These are phyloP conservation scores for Trichopoda pennipes DNA, from an alignment of 2,888 invertebrate species.

Conservation along the genomic window DNA sequence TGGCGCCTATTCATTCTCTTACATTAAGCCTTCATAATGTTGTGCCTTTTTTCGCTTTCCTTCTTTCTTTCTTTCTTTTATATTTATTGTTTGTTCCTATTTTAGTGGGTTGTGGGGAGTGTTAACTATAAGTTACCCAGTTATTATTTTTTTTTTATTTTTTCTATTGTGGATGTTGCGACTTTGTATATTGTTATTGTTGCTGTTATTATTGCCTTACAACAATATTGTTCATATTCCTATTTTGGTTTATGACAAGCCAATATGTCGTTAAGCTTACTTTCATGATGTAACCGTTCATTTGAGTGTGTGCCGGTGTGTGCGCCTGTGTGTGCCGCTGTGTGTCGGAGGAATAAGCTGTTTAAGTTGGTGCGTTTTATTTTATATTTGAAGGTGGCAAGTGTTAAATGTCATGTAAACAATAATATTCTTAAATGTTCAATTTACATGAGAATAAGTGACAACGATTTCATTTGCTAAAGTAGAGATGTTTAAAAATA, in stretches of 20 bases:
- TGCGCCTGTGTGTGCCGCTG: too few species aligned
- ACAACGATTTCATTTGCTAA: constrained; percentile 35
- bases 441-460: constrained; percentile 47
- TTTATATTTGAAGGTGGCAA: constrained; percentile 56
- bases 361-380: constrained; percentile 1
- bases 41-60: neutral
- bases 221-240: constrained; percentile 49
- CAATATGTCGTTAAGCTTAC: constrained; percentile 59
- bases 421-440: constrained; percentile 60
- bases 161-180: constrained; percentile 28
- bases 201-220: constrained; percentile 33
- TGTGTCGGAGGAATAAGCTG: neutral
- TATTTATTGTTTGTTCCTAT: constrained; percentile 40
- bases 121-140: constrained; percentile 55
- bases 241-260: constrained; percentile 62
- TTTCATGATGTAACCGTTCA: neutral
- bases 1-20: constrained; percentile 64
- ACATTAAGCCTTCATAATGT: constrained; percentile 42
- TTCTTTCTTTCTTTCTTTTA: constrained; percentile 2
- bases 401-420: constrained; percentile 67
- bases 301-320: neutral
- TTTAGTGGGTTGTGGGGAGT: constrained; percentile 53
- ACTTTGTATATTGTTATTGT: neutral
- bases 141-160: constrained; percentile 8
- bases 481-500: neutral